Evolutionary conservation across 2,113 vertebrate species (phyloP).

Genomic region (Burhinus bistriatus): DNA sequence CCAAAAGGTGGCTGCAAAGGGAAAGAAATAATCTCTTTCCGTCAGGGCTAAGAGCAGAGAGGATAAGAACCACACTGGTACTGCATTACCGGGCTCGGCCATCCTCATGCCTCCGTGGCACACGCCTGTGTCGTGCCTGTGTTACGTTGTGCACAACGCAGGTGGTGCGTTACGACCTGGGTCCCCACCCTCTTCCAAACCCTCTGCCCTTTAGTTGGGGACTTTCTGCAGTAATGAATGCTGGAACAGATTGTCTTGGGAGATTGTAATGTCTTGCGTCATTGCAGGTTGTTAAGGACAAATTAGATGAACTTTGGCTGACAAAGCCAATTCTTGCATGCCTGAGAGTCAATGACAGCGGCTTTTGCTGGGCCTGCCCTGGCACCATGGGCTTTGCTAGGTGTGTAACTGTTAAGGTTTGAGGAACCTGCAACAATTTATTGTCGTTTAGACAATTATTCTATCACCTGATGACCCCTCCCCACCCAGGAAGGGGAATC

Average conservation of each 20-base stretch:
- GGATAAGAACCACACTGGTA: background rate
- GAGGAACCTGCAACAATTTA: background rate
- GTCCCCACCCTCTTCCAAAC: background rate
- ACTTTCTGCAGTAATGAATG: background rate
- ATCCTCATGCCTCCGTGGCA: accelerated
- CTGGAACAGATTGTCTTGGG: background rate
- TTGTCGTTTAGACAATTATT: background rate
- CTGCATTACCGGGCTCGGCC: background rate
- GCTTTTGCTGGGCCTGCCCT: background rate
- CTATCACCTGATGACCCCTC: background rate
- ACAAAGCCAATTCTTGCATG: background rate
- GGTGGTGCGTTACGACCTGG: background rate
- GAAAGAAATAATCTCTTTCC: background rate
- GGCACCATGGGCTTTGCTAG: accelerated
- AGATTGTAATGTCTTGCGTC: background rate
- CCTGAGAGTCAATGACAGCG: background rate
- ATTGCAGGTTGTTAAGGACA: background rate
- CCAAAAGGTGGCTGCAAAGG: background rate
- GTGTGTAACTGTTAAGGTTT: background rate
- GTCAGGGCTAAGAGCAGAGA: background rate
- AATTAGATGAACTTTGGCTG: background rate
- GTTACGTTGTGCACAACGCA: background rate
- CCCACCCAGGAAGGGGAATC: background rate
- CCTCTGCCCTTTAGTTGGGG: accelerated
- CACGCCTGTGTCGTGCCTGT: background rate